Conservation (phyloP, 2,797 vertebrate species). For the Cossypha niveicapilla region DNA sequence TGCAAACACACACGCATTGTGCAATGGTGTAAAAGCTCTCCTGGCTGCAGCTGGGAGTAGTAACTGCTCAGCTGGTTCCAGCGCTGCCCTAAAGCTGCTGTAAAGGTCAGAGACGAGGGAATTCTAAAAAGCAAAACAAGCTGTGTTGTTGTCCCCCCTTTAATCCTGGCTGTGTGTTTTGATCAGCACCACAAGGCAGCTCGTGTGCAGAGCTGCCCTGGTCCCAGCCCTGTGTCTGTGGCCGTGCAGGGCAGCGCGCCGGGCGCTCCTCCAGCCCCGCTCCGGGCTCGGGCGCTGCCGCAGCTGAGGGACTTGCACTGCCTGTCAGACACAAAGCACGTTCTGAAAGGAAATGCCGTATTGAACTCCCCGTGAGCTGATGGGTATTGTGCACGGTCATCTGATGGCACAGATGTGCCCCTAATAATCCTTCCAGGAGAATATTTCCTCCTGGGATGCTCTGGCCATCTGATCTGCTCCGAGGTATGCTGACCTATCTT, state of each 20-base stretch:
- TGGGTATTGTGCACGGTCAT: slow-evolving; percentile 49
- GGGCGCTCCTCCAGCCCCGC: neutral
- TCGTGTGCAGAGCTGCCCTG: neutral
- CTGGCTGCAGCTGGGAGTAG: slow-evolving; percentile 60
- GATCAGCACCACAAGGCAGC: neutral
- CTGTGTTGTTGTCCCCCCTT: neutral
- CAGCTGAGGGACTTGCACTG: slow-evolving; percentile 32
- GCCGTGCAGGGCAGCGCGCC: neutral
- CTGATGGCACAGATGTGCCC: slow-evolving; percentile 65
- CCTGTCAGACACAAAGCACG: slow-evolving; percentile 45
- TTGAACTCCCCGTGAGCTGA: slow-evolving; percentile 47
- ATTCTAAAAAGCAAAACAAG: slow-evolving; percentile 52
- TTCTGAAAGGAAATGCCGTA: slow-evolving; percentile 60
- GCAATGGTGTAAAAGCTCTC: slow-evolving; percentile 54
- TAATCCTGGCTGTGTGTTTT: neutral
- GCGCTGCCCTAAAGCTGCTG: slow-evolving; percentile 49
- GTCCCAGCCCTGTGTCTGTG: neutral
- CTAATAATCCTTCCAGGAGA: slow-evolving; percentile 62
- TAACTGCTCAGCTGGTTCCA: slow-evolving; percentile 64
- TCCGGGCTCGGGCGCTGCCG: neutral
- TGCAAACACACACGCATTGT: neutral
- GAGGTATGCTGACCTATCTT: slow-evolving; percentile 57
- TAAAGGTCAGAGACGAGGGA: slow-evolving; percentile 62
- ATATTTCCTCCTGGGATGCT: slow-evolving; percentile 53
- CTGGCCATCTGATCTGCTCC: slow-evolving; percentile 60